Base-by-base conservation (phyloP, 30 jellyfish, hydroid and myxozoan species). In the Hydractinia echinata region DNA sequence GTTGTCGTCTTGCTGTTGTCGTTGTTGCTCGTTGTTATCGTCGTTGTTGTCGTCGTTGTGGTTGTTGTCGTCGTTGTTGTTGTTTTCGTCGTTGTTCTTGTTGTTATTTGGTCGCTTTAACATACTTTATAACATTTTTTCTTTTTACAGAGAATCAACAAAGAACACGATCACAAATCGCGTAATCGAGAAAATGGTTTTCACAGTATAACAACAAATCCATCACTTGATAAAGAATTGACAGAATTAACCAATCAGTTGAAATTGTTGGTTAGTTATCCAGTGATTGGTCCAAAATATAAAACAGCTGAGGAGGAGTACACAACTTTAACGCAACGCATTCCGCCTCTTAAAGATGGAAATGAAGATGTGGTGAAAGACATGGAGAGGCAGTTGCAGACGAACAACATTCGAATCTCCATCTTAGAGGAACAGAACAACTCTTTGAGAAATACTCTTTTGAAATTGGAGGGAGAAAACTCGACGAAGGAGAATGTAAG, bases 351-450 rank as follows among this genome's bases (percentile, higher is more conserved):
- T 21, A 61, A 20, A 61, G 76, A 53, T 52, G 14, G 79, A 54
- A 7, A 66, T 55, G 50, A 55, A 18, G 80, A 71, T 44, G 5
- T 78, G 51, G 79, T 21, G 18, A 84, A 66, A 51, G 92, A 90
- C 20, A 81, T 90, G 90, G 89, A 83, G 50, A 67, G 69, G 6
- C 89, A 85, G 58, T 51, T 90, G 10, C 51, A 76, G 61, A 95
- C 97, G 4, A 90, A 90, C 67, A 66, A 66, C 39, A 81, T 66
- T 15, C 67, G 97, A 56, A 86, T 90, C 18, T 78, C 87, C 51
- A 88, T 90, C 8, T 77, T 90, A 8, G 89, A 84, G 53, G 84
- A 81, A 51, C 95, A 85, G 66, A 90, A 84, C 70, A 19, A 66
- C 7, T 74, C 86, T 10, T 67, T 90, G 54, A 67, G 89, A 13